phyloP scores from a whole-genome alignment of 2,797 vertebrate species.

The Paratrypauchen microcephalus region DNA sequence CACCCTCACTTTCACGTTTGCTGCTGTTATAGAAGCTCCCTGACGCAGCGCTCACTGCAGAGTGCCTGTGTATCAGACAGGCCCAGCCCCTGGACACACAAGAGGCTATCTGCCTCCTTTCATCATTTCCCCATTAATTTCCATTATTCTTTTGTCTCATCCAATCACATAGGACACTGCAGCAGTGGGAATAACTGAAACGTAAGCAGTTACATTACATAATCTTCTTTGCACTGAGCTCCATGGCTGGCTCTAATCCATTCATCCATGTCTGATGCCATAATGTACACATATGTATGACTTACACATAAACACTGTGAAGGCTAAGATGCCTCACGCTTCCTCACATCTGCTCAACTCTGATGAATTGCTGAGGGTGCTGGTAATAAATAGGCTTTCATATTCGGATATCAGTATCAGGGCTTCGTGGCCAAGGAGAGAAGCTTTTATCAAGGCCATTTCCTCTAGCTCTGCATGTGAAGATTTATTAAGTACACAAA shows the following conservation, averaged over 20 bases:
- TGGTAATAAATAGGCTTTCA: constrained; percentile 48
- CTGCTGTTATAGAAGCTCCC: constrained; percentile 71
- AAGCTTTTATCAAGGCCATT: constrained; percentile 35
- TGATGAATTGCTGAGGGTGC: constrained; percentile 27
- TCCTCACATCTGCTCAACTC: constrained; percentile 37
- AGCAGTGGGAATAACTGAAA: constrained; percentile 17
- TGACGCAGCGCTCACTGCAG: constrained; percentile 75
- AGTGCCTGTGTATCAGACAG: constrained; percentile 44
- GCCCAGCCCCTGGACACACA: constrained; percentile 29
- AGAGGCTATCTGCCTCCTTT: constrained; percentile 32
- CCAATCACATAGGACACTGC: constrained; percentile 39
- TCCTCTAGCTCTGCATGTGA: constrained; percentile 14
- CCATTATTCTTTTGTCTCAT: constrained; percentile 59
- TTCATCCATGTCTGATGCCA: constrained; percentile 54
- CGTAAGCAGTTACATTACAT: constrained; percentile 48
- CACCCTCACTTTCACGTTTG: constrained; percentile 36
- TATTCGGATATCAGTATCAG: constrained; percentile 41
- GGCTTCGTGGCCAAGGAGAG: constrained; percentile 18
- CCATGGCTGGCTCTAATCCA: constrained; percentile 62
- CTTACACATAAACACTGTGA: constrained; percentile 25
- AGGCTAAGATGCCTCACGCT: constrained; percentile 36
- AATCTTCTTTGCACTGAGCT: constrained; percentile 62
- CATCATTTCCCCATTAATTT: constrained; percentile 54
- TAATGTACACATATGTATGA: constrained; percentile 42
- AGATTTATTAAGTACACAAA: constrained; percentile 27